Evolutionary conservation across 2,113 vertebrate species (phyloP).

Genomic region (Petrocephalus zakoni): DNA sequence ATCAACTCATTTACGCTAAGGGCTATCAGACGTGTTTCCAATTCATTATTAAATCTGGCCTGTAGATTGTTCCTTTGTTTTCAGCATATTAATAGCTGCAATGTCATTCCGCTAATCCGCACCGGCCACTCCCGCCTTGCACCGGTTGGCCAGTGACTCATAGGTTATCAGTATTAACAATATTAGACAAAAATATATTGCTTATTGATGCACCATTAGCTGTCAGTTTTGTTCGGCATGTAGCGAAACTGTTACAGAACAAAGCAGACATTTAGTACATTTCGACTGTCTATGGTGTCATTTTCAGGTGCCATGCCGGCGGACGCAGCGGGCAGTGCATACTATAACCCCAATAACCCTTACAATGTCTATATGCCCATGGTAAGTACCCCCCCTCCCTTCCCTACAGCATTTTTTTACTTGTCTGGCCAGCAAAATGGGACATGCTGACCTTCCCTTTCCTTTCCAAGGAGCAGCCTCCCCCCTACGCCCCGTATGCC

Average conservation of each 20-base stretch:
- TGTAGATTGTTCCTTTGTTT: too few species aligned
- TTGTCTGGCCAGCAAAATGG: neutral
- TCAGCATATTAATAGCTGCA: too few species aligned
- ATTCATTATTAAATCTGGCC: neutral
- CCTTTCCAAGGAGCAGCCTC: constrained; percentile 65
- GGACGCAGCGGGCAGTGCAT: constrained; percentile 74
- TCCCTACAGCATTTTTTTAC: neutral
- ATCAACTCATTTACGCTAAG: neutral
- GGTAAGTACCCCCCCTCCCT: constrained; percentile 54
- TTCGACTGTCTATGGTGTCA: neutral
- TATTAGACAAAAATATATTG: neutral
- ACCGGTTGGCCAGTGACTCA: too few species aligned
- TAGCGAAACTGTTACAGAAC: neutral
- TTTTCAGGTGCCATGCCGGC: constrained; percentile 67
- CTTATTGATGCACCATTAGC: neutral
- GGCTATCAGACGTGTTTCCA: neutral
- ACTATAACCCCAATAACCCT: constrained; percentile 81
- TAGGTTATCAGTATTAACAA: too few species aligned
- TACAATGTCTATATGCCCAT: constrained; percentile 85
- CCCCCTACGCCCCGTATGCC: constrained; percentile 65
- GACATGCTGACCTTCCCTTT: neutral
- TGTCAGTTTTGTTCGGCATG: neutral
- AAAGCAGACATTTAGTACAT: neutral
- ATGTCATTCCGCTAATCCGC: too few species aligned
- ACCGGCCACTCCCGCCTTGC: too few species aligned